A percentile compares a stretch with the other conserved stretches of the same genome.
These are phyloP conservation scores for Papilio xuthus DNA, from an alignment of 1,140 invertebrate genomes.

Conservation along the genomic window DNA sequence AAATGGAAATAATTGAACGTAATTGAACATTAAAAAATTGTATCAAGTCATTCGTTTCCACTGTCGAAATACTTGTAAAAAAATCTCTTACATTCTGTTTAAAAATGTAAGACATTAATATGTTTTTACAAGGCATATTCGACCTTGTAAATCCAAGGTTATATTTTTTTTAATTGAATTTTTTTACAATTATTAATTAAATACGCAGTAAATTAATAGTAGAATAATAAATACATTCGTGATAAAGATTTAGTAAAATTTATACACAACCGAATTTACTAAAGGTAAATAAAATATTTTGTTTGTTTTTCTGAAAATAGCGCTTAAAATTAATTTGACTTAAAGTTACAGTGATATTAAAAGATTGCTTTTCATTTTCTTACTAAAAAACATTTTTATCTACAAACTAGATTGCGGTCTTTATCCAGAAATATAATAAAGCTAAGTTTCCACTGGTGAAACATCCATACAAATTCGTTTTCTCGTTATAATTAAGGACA, in stretches of 20 bases:
- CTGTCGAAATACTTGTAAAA: too few species aligned
- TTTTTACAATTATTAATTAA: not conserved
- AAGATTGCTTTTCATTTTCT: slow-evolving; percentile 45
- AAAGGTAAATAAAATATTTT: slow-evolving; percentile 8
- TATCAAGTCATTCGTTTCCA: too few species aligned
- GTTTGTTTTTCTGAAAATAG: not conserved
- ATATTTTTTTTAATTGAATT: too few species aligned
- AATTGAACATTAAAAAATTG: not conserved
- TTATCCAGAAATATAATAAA: slow-evolving; percentile 20
- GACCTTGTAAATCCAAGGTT: too few species aligned
- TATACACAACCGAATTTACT: slow-evolving; percentile 54
- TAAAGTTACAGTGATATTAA: slow-evolving; percentile 54
- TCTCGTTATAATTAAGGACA: not conserved
- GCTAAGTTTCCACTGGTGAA: not conserved
- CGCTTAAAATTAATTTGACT: slow-evolving; percentile 59
- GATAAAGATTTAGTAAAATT: slow-evolving; percentile 30
- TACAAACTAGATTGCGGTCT: slow-evolving; percentile 34
- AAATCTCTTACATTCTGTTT: too few species aligned
- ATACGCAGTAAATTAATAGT: not conserved
- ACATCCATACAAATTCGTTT: not conserved
- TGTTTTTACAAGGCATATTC: too few species aligned
- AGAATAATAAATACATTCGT: not conserved
- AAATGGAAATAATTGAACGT: too few species aligned
- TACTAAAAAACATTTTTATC: slow-evolving; percentile 33
- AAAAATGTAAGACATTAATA: too few species aligned